These are phyloP conservation scores for Eilema griseolum DNA, from an alignment of 2,888 invertebrate genomes.

Conservation along the genomic window DNA sequence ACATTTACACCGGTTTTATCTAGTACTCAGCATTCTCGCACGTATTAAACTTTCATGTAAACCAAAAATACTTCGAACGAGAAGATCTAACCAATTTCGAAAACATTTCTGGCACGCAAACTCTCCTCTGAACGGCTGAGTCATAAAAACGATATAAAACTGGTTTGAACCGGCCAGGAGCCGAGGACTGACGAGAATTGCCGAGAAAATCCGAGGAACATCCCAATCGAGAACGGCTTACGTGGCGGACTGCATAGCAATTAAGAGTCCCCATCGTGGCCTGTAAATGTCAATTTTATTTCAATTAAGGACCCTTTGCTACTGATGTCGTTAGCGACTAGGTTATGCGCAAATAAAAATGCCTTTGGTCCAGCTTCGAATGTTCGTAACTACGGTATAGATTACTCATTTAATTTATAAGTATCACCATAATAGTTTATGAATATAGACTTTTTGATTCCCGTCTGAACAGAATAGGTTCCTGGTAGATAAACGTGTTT, in stretches of 20 bases:
- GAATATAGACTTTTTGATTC: too few relatives aligned
- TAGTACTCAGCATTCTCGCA: constrained; percentile 37
- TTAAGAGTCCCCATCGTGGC: constrained; percentile 57
- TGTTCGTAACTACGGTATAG: constrained; percentile 21
- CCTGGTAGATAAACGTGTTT: too few relatives aligned
- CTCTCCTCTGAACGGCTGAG: constrained; percentile 46
- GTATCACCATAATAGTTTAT: too few relatives aligned
- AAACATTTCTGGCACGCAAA: constrained; percentile 53
- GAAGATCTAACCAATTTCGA: constrained; percentile 51
- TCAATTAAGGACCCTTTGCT: constrained; percentile 67
- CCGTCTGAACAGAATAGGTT: too few relatives aligned
- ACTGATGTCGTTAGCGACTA: constrained; percentile 58
- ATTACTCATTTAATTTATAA: not conserved
- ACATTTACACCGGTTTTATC: constrained; percentile 27
- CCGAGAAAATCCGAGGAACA: constrained; percentile 42
- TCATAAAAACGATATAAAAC: constrained; percentile 59
- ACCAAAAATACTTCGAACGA: constrained; percentile 46
- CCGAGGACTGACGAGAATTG: constrained; percentile 36
- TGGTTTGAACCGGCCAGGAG: constrained; percentile 42
- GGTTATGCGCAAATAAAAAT: constrained; percentile 52
- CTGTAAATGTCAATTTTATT: constrained; percentile 70
- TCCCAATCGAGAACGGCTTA: constrained; percentile 55
- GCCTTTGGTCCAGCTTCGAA: constrained; percentile 28
- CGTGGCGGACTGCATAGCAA: constrained; percentile 66
- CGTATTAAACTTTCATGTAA: constrained; percentile 51